Base-by-base conservation (phyloP, 2,888 invertebrate genomes). In the Antitype chi region DNA sequence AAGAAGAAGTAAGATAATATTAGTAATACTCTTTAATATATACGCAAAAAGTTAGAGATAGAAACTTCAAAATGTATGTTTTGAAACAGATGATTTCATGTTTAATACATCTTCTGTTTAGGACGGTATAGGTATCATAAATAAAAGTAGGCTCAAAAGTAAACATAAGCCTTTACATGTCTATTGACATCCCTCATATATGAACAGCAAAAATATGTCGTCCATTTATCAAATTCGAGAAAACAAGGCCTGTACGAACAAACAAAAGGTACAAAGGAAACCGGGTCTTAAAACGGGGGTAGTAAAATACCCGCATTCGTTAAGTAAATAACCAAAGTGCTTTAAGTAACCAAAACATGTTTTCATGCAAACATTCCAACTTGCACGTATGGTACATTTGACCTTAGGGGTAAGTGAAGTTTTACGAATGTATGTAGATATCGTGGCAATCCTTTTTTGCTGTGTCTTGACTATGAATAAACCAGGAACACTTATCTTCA, bases 291-390 rank as follows among this genome's bases (percentile, higher is more conserved):
- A 88, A 81, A 73, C 71, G 59, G 59, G 79, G 81, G 78, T 74
- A 87, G 82, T 85, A 87, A 87, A 90, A 86, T 82, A 82, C 87
- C 83, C 85, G 82, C 79, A 88, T 82, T 70, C 69, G 75, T 86
- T 84, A 85, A 86, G 83, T 84, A 90, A 91, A 91, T 88, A 91
- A 80, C 81, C 74, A 78, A 87, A 89, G 80, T 83, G 79, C 67
- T 73, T 82, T 78, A 88, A 85, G 88, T 87, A 88, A 90, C 88
- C 87, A 88, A 89, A 91, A 89, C 89, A 90, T 90, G 89, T 89
- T 91, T 90, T 89, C 84, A 77, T 88, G 82, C 82, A 80, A 85
- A 87, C 84, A 79, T 84, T 81, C 81, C 60, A 76, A 81, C 80
- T 81, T 86, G 81, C 84, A 87, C 78, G 74, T 76, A 81, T 70